Evolutionary conservation across 2,113 vertebrate genomes (phyloP).

Genomic region (Pomatostomus ruficeps): DNA sequence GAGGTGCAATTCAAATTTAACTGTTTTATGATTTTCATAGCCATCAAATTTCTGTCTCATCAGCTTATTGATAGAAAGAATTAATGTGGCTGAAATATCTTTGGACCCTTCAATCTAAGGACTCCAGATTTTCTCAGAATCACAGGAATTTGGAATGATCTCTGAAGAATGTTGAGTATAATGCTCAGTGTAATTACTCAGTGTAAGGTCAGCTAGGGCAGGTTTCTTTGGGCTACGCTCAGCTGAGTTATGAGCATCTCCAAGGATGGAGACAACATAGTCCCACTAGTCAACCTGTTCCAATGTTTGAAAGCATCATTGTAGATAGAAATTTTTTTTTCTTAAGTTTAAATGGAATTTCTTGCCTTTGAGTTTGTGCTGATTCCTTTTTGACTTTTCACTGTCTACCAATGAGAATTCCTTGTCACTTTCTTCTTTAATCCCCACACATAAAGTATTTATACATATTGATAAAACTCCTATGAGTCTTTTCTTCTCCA

Average conservation of each 20-base stretch:
- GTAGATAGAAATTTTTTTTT: neutral
- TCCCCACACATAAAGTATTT: neutral
- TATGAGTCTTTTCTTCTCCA: neutral
- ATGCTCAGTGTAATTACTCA: neutral
- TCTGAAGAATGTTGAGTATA: neutral
- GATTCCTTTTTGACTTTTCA: neutral
- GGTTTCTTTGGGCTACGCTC: neutral
- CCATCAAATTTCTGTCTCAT: neutral
- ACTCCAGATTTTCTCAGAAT: neutral
- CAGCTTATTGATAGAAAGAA: neutral
- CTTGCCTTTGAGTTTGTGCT: neutral
- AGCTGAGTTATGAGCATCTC: neutral
- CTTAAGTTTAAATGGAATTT: neutral
- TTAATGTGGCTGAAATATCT: neutral
- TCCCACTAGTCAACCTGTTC: neutral
- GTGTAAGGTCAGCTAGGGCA: neutral
- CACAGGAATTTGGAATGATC: neutral
- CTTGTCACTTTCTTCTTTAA: neutral
- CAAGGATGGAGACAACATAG: neutral
- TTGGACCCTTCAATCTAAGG: neutral
- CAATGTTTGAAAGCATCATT: neutral
- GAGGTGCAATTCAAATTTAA: neutral
- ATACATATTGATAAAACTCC: neutral
- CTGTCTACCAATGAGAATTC: neutral
- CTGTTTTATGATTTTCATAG: neutral